phyloP scores from a whole-genome alignment of 1,140 invertebrate species.

The Lepidurus couesii region DNA sequence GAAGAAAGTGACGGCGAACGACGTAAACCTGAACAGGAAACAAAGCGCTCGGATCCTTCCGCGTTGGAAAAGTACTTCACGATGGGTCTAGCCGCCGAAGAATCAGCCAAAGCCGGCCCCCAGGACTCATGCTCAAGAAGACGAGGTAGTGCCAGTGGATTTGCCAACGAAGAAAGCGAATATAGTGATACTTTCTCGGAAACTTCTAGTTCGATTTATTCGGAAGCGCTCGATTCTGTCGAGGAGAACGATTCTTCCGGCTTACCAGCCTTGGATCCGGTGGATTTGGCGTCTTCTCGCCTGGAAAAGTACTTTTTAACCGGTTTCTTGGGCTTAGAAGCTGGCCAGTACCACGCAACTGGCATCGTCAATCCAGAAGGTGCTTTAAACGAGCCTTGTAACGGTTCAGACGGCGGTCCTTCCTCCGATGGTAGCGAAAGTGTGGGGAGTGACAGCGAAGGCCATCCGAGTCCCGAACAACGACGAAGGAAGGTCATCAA shows the following conservation, averaged over 20 bases:
- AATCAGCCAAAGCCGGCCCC: constrained; percentile 46
- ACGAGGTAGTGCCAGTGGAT: constrained; percentile 38
- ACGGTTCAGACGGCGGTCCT: constrained; percentile 7
- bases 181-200: constrained; percentile 68
- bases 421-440: constrained; percentile 71
- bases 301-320: constrained; percentile 85
- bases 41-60: constrained; percentile 51
- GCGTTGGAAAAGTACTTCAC: constrained; percentile 89
- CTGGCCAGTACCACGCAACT: too few relatives aligned
- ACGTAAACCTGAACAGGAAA: constrained; percentile 45
- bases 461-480: constrained; percentile 76
- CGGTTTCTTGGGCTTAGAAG: constrained; percentile 71
- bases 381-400: constrained; percentile 23
- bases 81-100: constrained; percentile 61
- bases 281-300: constrained; percentile 73
- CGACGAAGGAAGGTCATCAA: constrained; percentile 68
- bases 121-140: constrained; percentile 41
- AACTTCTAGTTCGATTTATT: constrained; percentile 73
- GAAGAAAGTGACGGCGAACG: constrained; percentile 63
- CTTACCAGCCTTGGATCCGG: constrained; percentile 48
- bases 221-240: constrained; percentile 67
- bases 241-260: constrained; percentile 57
- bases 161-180: constrained; percentile 45
- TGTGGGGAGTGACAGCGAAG: constrained; percentile 74
- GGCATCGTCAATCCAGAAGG: neutral